Evolutionary conservation across 2,888 invertebrate genomes (phyloP), one percentile per base, ranked within the genome.

Genomic region (Drepana falcataria): DNA sequence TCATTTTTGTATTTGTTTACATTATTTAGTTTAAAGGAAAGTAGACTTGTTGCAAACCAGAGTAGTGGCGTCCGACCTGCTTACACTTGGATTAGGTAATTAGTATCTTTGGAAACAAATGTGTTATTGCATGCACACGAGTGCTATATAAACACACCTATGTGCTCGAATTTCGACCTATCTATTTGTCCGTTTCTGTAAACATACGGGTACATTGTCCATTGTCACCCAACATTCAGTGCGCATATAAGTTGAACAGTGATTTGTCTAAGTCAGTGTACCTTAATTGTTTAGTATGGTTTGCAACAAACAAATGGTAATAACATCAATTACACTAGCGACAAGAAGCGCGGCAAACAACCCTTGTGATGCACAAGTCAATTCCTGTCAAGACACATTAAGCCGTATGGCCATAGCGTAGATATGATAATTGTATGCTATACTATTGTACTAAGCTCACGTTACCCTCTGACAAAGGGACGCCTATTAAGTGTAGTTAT

Each of bases 1-100:
- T 69, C 62, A 63, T 68, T 67, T 71, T 74, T 74, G 68, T 55
- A 65, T 71, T 66, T 61, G 70, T 71, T 64, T 59, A 58, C 21
- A 21, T 21, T 66, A 66, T 64, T 67, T 63, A 52, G 56, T 54
- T 64, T 66, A 62, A 63, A 59, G 65, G 65, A 70, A 66, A 64
- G 63, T 57, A 64, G 64, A 58, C 64, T 61, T 55, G 21, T 21
- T 21, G 48, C 56, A 52, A 59, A 51, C 58, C 59, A 55, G 58
- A 57, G 49, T 53, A 57, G 49, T 65, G 62, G 58, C 63, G 57
- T 48, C 53, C 56, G 55, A 53, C 53, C 49, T 55, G 53, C 47
- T 44, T 4, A 37, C 37, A 37, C 3, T 37, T 4, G 37, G 5
- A 37, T 4, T 4, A 37, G 3, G 3, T 4, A 3, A 37, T 4